phyloP scores from a whole-genome alignment of 1,140 invertebrate genomes.

The Harpegnathos saltator region DNA sequence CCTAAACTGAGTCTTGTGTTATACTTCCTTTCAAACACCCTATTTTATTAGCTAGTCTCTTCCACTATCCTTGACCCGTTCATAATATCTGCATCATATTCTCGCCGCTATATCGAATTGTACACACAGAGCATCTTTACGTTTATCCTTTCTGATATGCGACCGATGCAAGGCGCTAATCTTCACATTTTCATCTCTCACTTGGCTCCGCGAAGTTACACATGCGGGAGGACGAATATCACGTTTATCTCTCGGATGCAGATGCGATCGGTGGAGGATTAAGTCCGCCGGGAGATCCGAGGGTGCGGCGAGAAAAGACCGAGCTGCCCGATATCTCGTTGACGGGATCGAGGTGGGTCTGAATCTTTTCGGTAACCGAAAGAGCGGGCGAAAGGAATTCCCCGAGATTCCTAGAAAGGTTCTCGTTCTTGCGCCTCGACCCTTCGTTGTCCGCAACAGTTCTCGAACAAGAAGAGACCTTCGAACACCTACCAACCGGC shows the following conservation, averaged over 20 bases:
- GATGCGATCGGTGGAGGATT: slow-evolving; percentile 47
- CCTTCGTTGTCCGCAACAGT: neutral
- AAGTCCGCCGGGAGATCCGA: slow-evolving; percentile 38
- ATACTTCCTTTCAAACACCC: too few species aligned
- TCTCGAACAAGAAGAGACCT: neutral
- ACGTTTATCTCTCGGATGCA: slow-evolving; percentile 23
- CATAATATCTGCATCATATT: too few species aligned
- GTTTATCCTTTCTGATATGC: too few species aligned
- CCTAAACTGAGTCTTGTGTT: too few species aligned
- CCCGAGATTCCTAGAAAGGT: slow-evolving; percentile 56
- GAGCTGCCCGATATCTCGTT: slow-evolving; percentile 63
- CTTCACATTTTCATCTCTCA: slow-evolving; percentile 17
- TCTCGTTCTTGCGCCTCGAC: slow-evolving; percentile 13
- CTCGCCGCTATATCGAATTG: too few species aligned
- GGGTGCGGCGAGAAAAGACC: slow-evolving; percentile 52
- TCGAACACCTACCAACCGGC: slow-evolving; percentile 18
- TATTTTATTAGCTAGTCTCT: too few species aligned
- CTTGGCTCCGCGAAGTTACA: neutral
- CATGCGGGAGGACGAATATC: neutral
- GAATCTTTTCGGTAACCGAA: slow-evolving; percentile 38
- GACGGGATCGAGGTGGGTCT: slow-evolving; percentile 40
- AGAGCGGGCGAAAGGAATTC: slow-evolving; percentile 55
- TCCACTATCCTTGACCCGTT: too few species aligned
- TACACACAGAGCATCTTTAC: too few species aligned
- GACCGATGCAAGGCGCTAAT: neutral